These are phyloP conservation scores for Hydractinia echinata DNA, from an alignment of 30 jellyfish, hydroid and myxozoan species.

Conservation along the genomic window DNA sequence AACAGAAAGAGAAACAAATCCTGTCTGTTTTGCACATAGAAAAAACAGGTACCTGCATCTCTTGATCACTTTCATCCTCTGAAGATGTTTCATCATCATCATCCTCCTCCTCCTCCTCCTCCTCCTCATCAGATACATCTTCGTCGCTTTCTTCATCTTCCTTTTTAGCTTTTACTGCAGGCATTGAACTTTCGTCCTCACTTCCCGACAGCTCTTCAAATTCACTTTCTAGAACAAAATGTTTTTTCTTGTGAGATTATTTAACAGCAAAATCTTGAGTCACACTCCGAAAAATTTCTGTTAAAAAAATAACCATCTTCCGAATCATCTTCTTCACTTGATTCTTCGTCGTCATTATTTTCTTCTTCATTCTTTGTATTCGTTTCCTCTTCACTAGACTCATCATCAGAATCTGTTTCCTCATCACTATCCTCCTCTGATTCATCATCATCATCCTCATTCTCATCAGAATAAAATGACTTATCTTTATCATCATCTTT, in stretches of 20 bases:
- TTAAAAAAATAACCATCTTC: not conserved
- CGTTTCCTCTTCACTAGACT: conserved; percentile 14
- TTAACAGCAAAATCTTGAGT: not conserved
- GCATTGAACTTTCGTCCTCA: conserved; percentile 23
- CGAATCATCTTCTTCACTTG: not conserved
- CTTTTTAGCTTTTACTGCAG: conserved; percentile 10
- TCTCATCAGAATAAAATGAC: conserved; percentile 33
- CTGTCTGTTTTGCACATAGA: conserved; percentile 36
- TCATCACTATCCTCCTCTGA: conserved; percentile 24
- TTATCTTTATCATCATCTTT: conserved; percentile 47
- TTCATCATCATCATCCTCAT: conserved; percentile 19
- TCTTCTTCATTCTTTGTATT: conserved; percentile 49
- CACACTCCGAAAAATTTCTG: not conserved
- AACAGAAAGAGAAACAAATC: too few species aligned
- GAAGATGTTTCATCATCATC: conserved; percentile 24
- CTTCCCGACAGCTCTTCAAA: conserved; percentile 33
- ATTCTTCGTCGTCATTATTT: conserved; percentile 39
- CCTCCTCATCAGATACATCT: conserved; percentile 38
- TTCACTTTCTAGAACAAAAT: conserved; percentile 20
- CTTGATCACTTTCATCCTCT: conserved; percentile 23
- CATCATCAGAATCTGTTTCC: conserved; percentile 40
- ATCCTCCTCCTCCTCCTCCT: conserved; percentile 43
- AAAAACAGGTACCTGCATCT: not conserved
- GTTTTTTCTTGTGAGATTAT: not conserved
- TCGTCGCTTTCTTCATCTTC: conserved; percentile 45